phyloP scores from a whole-genome alignment of 2,113 vertebrate species.

The Lepus europaeus region DNA sequence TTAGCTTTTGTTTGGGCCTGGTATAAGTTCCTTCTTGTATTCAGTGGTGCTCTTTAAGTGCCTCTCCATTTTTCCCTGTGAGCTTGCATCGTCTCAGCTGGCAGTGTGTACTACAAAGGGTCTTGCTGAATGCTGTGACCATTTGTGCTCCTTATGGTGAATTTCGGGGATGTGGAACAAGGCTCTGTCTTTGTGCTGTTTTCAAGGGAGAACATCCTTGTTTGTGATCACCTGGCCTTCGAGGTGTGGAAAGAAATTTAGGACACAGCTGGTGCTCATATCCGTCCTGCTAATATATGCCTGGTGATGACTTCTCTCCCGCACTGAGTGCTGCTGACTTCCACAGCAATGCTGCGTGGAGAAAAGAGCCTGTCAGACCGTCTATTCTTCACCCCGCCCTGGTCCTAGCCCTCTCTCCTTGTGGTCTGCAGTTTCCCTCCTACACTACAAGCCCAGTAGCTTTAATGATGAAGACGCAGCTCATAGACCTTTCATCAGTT shows the following conservation, averaged over 20 bases:
- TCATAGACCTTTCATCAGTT: background rate
- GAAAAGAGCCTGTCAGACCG: background rate
- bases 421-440: background rate
- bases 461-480: background rate
- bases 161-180: fast-evolving
- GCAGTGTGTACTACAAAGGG: fast-evolving
- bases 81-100: background rate
- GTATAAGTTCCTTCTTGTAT: background rate
- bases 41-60: background rate
- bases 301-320: background rate
- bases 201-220: background rate
- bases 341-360: background rate
- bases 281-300: background rate
- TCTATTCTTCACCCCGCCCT: too few relatives aligned
- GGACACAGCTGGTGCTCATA: background rate
- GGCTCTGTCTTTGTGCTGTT: too few relatives aligned
- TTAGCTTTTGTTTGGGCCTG: background rate
- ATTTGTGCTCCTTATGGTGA: background rate
- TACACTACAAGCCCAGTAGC: background rate
- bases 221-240: background rate
- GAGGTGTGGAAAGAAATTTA: background rate
- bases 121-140: background rate
- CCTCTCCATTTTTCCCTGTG: background rate
- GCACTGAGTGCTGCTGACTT: background rate
- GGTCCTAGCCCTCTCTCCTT: background rate